Conservation (phyloP, 2,888 invertebrate species). For the Phragmatobia fuliginosa region DNA sequence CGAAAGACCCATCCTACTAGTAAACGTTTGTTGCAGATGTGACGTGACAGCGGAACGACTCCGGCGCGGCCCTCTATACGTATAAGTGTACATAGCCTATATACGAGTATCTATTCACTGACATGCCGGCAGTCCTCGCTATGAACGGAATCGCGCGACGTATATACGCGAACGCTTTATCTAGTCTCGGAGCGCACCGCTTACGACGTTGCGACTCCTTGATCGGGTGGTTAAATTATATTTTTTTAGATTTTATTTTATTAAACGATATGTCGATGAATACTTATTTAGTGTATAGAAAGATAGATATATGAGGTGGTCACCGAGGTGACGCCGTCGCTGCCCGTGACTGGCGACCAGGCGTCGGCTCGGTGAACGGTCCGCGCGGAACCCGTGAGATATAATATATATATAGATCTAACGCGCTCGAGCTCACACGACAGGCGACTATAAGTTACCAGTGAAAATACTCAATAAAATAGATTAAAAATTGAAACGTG, state of each 20-base stretch:
- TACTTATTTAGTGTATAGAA: slow-evolving; percentile 48
- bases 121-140: slow-evolving; percentile 15
- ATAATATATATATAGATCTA: slow-evolving; percentile 26
- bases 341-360: neutral
- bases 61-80: slow-evolving; percentile 11
- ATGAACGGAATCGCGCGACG: neutral
- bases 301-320: slow-evolving; percentile 20
- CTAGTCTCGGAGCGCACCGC: slow-evolving; percentile 36
- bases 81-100: slow-evolving; percentile 26
- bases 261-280: slow-evolving; percentile 38
- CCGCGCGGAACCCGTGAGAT: slow-evolving; percentile 18
- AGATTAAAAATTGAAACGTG: neutral
- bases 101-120: slow-evolving; percentile 40
- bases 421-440: slow-evolving; percentile 37
- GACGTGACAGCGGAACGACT: neutral
- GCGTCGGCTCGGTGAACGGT: too few species aligned
- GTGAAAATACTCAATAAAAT: slow-evolving; percentile 23
- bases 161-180: slow-evolving; percentile 22
- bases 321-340: slow-evolving; percentile 2
- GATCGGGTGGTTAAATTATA: slow-evolving; percentile 13
- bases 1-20: neutral
- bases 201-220: slow-evolving; percentile 3
- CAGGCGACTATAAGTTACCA: slow-evolving; percentile 23
- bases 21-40: neutral
- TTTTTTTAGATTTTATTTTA: slow-evolving; percentile 22